These are phyloP conservation scores for Brachypteracias leptosomus DNA, from an alignment of 2,113 vertebrate species.

Conservation along the genomic window DNA sequence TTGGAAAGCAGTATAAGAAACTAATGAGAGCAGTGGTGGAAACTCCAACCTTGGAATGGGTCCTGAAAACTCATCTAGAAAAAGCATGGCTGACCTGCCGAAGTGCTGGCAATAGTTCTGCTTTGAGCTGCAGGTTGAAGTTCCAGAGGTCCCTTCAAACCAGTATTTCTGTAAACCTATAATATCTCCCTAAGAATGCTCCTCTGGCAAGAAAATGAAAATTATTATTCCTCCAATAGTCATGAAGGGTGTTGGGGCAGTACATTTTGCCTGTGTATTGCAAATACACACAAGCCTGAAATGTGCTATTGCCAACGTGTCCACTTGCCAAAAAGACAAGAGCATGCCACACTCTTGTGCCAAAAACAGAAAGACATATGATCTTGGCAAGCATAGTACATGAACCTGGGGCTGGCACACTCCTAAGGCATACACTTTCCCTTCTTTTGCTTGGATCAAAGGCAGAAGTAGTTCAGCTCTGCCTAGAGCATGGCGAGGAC, in stretches of 20 bases:
- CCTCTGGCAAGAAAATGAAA: neutral
- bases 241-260: neutral
- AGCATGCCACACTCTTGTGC: neutral
- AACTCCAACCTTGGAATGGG: neutral
- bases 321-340: slow-evolving; percentile 7
- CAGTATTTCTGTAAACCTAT: neutral
- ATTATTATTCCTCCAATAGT: neutral
- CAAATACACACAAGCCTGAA: slow-evolving; percentile 1
- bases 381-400: neutral
- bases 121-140: neutral
- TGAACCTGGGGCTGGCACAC: neutral
- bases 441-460: neutral
- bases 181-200: neutral
- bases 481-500: neutral
- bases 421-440: neutral
- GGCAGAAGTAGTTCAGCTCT: neutral
- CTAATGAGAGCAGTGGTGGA: neutral
- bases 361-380: neutral
- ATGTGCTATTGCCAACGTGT: neutral
- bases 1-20: neutral
- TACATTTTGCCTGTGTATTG: neutral
- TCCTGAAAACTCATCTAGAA: neutral
- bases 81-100: neutral
- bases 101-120: neutral
- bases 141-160: neutral